These are phyloP conservation scores for Amazona ochrocephala DNA, from an alignment of 2,797 vertebrate species.

Conservation along the genomic window DNA sequence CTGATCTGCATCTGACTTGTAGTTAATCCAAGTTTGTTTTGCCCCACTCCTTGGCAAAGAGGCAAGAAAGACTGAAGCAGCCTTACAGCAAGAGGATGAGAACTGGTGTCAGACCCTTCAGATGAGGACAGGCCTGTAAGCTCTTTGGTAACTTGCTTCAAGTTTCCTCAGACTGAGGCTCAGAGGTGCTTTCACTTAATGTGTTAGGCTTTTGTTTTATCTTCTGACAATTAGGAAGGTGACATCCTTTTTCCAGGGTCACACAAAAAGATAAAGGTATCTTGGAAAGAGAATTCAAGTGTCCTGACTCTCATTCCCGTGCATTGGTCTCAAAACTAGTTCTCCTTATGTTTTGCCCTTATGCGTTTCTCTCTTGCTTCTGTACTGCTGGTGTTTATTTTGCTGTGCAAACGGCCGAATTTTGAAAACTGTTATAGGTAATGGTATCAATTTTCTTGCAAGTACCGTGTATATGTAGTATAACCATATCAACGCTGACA, in stretches of 20 bases:
- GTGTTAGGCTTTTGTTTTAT: not conserved
- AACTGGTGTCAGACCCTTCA: not conserved
- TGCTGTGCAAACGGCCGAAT: not conserved
- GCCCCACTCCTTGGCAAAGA: not conserved
- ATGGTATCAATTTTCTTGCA: not conserved
- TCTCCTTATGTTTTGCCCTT: not conserved
- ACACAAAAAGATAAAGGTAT: not conserved
- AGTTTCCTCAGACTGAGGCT: not conserved
- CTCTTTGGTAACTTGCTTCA: not conserved
- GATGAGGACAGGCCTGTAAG: not conserved
- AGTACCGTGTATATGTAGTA: not conserved
- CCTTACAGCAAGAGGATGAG: not conserved
- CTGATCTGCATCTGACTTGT: not conserved
- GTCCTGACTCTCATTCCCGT: not conserved
- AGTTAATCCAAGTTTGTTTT: not conserved
- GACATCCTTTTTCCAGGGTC: not conserved
- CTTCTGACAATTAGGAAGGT: not conserved
- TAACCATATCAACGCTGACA: conserved; percentile 1
- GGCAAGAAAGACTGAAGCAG: not conserved
- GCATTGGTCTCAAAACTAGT: not conserved
- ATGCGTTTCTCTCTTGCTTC: not conserved
- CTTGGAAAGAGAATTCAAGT: not conserved
- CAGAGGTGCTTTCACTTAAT: not conserved
- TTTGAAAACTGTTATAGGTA: not conserved
- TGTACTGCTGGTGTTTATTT: not conserved